A percentile compares a stretch with the other conserved stretches of the same genome.
These are phyloP conservation scores for Anguilla pacifica DNA, from an alignment of 2,797 vertebrate species.

Conservation along the genomic window DNA sequence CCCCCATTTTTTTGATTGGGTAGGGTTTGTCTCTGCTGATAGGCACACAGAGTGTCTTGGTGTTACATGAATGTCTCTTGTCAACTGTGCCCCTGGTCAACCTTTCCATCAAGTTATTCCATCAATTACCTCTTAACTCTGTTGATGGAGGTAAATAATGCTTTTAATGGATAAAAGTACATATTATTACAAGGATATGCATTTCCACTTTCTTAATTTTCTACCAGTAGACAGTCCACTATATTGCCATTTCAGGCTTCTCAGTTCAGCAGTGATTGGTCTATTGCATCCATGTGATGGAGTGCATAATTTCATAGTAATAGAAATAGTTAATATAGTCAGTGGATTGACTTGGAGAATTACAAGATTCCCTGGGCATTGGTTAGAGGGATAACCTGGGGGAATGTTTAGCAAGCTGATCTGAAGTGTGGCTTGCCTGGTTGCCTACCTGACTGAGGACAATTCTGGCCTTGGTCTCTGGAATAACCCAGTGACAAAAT, in stretches of 20 bases:
- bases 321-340: not conserved
- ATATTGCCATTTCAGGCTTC: not conserved
- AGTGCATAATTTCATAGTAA: not conserved
- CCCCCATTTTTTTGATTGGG: not conserved
- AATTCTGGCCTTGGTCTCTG: not conserved
- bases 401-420: not conserved
- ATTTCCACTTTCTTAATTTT: not conserved
- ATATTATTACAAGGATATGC: too few species aligned
- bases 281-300: not conserved
- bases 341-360: not conserved
- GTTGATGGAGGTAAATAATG: not conserved
- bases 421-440: not conserved
- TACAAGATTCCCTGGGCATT: not conserved
- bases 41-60: not conserved
- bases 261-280: not conserved
- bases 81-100: too few species aligned
- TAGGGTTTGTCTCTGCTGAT: not conserved
- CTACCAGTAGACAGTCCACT: not conserved
- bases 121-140: too few species aligned
- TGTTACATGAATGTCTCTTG: not conserved
- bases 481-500: not conserved
- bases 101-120: not conserved
- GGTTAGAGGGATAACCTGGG: not conserved
- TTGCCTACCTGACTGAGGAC: not conserved
- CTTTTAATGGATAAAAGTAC: not conserved